Percentiles rank a stretch among this genome's conserved stretches.
phyloP scores from a whole-genome alignment of 2,888 invertebrate species.

The Slavum lentiscoides region DNA sequence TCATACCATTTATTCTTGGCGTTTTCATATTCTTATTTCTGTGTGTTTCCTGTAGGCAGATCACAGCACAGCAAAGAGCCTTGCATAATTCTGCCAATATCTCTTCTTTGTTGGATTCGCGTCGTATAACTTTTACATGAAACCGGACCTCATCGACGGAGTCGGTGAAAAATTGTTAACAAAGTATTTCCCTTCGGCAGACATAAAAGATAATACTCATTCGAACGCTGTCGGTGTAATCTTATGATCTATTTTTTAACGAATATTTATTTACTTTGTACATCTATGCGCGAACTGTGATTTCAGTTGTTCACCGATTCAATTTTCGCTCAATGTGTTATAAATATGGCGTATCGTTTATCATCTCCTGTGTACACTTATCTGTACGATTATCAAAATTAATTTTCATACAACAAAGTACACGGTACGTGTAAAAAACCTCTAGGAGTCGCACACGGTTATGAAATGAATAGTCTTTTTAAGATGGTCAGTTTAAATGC shows the following conservation, averaged over 20 bases:
- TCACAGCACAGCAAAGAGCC: too few species aligned
- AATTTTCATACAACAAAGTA: conserved; percentile 34
- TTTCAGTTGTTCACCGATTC: conserved; percentile 41
- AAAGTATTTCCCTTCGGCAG: conserved; percentile 21
- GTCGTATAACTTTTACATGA: conserved; percentile 1
- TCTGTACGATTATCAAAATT: conserved; percentile 49
- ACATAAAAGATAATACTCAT: background rate
- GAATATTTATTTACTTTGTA: background rate
- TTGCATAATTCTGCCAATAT: too few species aligned
- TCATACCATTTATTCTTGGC: too few species aligned
- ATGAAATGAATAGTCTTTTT: conserved; percentile 53
- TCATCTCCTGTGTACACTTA: conserved; percentile 47
- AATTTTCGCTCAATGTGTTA: background rate
- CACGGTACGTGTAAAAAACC: conserved; percentile 5
- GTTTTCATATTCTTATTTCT: too few species aligned
- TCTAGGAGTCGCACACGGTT: conserved; percentile 52
- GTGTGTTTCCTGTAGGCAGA: too few species aligned
- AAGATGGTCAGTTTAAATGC: conserved; percentile 34
- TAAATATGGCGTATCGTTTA: conserved; percentile 9
- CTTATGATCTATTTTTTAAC: too few species aligned
- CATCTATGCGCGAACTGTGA: background rate
- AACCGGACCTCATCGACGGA: background rate
- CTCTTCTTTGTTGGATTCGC: too few species aligned
- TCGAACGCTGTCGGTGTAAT: conserved; percentile 7
- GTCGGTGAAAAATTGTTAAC: background rate